Evolutionary conservation across 1,140 invertebrate genomes (phyloP).

Genomic region (Paramacrobiotus metropolitanus): DNA sequence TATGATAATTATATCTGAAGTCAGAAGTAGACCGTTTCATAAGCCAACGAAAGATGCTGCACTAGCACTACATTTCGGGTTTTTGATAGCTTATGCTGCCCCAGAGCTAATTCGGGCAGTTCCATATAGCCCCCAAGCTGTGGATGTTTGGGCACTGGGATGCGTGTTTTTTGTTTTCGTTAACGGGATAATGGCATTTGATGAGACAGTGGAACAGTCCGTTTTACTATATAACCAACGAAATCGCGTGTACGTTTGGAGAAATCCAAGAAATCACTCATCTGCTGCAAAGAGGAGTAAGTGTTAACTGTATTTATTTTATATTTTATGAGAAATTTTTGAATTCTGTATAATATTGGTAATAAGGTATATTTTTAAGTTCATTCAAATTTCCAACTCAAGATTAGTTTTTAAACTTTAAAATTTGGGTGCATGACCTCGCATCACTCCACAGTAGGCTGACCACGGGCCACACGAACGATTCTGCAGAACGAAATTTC

Average conservation of each 20-base stretch:
- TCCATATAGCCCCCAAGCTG: conserved; percentile 1
- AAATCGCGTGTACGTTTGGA: background rate
- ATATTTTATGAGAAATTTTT: background rate
- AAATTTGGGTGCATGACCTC: too few relatives aligned
- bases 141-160: background rate
- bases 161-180: conserved; percentile 1
- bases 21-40: too few relatives aligned
- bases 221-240: background rate
- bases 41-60: too few relatives aligned
- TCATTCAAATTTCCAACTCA: too few relatives aligned
- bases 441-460: too few relatives aligned
- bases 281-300: background rate
- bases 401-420: too few relatives aligned
- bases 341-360: too few relatives aligned
- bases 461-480: too few relatives aligned
- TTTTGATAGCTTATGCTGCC: background rate
- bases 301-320: background rate
- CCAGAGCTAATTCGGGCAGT: background rate
- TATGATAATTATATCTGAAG: too few relatives aligned
- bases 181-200: background rate
- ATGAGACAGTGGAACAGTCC: background rate
- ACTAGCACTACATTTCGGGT: too few relatives aligned
- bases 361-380: too few relatives aligned
- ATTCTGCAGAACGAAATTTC: too few relatives aligned
- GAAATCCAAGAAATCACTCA: background rate